Evolutionary conservation across 2,888 invertebrate genomes (phyloP).

Genomic region (Marronus borbonicus): DNA sequence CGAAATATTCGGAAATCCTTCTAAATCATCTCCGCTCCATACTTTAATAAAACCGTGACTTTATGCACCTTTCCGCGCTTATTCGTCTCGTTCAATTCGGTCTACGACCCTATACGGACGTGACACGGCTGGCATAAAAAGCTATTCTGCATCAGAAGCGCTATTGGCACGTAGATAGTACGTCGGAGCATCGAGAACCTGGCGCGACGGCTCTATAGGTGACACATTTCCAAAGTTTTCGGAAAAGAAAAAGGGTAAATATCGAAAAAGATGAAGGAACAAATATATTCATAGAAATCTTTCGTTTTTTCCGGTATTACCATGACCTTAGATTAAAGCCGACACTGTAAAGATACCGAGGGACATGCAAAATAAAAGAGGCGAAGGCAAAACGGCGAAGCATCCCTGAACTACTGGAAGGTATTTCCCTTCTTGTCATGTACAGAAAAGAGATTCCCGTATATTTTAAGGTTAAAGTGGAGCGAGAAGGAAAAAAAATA

Average conservation of each 20-base stretch:
- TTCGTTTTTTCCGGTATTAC: constrained; percentile 48
- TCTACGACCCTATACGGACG: constrained; percentile 20
- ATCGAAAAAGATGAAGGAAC: constrained; percentile 39
- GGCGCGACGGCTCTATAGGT: constrained; percentile 3
- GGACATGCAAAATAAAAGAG: constrained; percentile 40
- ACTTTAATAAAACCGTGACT: constrained; percentile 49
- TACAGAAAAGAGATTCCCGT: constrained; percentile 51
- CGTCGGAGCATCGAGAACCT: not conserved
- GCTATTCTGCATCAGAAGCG: constrained; percentile 10
- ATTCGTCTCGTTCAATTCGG: constrained; percentile 46
- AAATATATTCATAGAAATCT: constrained; percentile 55
- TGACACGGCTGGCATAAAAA: constrained; percentile 32
- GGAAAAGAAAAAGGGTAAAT: constrained; percentile 33
- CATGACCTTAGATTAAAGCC: constrained; percentile 48
- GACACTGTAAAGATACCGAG: constrained; percentile 47
- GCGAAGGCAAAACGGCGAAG: constrained; percentile 21
- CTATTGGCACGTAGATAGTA: constrained; percentile 42
- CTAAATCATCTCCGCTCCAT: constrained; percentile 42
- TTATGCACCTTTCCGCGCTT: constrained; percentile 43
- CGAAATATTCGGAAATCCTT: constrained; percentile 45
- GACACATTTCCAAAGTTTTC: constrained; percentile 39
- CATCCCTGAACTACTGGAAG: constrained; percentile 48
- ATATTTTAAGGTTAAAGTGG: not conserved
- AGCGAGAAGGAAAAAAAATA: constrained; percentile 20
- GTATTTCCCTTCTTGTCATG: constrained; percentile 56